Conservation (phyloP, 2,888 invertebrate species). For the Platycheirus rosarum region DNA sequence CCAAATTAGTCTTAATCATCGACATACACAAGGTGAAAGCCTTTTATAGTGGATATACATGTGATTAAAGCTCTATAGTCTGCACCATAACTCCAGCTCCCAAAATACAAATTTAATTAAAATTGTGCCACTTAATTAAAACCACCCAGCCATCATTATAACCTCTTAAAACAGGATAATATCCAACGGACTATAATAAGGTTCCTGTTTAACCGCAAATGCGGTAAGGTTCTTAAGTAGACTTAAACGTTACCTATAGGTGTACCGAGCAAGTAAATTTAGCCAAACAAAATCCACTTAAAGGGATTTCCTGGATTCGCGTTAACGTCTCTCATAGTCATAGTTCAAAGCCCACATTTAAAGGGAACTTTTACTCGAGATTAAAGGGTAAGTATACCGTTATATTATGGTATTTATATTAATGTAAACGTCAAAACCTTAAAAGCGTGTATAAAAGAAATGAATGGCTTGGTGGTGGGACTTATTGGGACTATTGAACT, state of each 20-base stretch:
- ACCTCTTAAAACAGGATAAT: conserved; percentile 63
- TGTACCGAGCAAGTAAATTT: conserved; percentile 41
- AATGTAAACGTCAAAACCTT: too few relatives aligned
- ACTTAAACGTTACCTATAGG: conserved; percentile 49
- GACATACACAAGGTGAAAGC: too few relatives aligned
- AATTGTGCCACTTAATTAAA: conserved; percentile 72
- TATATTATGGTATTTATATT: too few relatives aligned
- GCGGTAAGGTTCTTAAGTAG: conserved; percentile 68
- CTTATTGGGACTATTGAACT: too few relatives aligned
- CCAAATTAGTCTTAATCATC: too few relatives aligned
- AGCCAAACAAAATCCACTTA: conserved; percentile 55
- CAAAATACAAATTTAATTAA: conserved; percentile 66
- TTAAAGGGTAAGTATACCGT: too few relatives aligned
- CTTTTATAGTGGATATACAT: conserved; percentile 26
- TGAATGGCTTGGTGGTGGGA: too few relatives aligned
- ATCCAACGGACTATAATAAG: conserved; percentile 68
- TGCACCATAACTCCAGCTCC: conserved; percentile 46
- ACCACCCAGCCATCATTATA: conserved; percentile 68
- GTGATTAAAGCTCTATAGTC: conserved; percentile 26
- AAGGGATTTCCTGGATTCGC: conserved; percentile 55
- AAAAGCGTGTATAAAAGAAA: too few relatives aligned
- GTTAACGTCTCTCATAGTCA: neutral
- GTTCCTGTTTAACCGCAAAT: conserved; percentile 68
- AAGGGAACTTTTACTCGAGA: too few relatives aligned
- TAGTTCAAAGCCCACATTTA: conserved; percentile 3